phyloP scores from a whole-genome alignment of 2,113 vertebrate species.

The Octodon degus region DNA sequence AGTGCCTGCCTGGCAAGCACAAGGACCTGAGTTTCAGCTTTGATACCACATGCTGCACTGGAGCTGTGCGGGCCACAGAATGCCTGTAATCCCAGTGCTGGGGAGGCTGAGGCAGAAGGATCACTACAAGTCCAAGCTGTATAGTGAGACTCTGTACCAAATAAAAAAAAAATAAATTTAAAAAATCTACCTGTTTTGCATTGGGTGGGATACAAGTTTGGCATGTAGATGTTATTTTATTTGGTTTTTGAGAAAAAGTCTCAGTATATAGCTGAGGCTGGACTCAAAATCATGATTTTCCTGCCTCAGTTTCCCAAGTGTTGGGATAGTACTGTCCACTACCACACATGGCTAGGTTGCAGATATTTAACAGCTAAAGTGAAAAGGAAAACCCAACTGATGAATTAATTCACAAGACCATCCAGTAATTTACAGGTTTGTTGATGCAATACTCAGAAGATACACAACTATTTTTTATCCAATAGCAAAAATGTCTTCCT shows the following conservation, averaged over 20 bases:
- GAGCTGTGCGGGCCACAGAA: too few relatives aligned
- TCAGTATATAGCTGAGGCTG: not conserved
- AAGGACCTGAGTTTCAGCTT: too few relatives aligned
- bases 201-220: not conserved
- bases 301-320: not conserved
- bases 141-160: too few relatives aligned
- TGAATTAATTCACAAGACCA: not conserved
- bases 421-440: not conserved
- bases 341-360: not conserved
- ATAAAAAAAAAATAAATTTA: too few relatives aligned
- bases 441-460: not conserved
- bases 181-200: too few relatives aligned
- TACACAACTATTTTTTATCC: not conserved
- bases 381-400: conserved; percentile 17
- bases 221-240: not conserved
- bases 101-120: too few relatives aligned
- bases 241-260: not conserved
- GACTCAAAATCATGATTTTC: not conserved
- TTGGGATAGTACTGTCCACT: not conserved
- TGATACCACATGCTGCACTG: too few relatives aligned
- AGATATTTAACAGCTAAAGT: not conserved
- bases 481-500: conserved; percentile 12
- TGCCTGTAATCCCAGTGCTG: too few relatives aligned
- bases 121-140: too few relatives aligned
- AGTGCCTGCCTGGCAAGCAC: too few relatives aligned